These are phyloP conservation scores for Bilobella aurantiaca DNA, from an alignment of 1,140 invertebrate genomes.

Conservation along the genomic window DNA sequence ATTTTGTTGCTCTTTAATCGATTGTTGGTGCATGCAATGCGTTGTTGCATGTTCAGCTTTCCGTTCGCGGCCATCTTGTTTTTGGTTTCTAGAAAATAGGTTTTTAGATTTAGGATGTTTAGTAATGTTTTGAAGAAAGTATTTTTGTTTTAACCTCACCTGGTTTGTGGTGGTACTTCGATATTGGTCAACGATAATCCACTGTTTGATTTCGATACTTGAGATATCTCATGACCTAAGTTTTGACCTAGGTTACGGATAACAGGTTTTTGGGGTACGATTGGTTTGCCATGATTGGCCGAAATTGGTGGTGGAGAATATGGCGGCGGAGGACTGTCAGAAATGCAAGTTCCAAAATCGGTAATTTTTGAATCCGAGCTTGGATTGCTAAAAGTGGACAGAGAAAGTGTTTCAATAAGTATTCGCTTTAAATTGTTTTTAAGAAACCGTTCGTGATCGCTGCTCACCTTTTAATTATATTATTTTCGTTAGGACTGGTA, in stretches of 20 bases:
- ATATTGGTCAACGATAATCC: too few relatives aligned
- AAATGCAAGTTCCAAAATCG: conserved; percentile 30
- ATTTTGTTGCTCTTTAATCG: not conserved
- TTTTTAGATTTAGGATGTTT: too few relatives aligned
- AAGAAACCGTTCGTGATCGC: too few relatives aligned
- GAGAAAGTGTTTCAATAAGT: not conserved
- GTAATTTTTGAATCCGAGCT: conserved; percentile 36
- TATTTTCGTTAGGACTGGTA: not conserved
- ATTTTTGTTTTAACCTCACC: too few relatives aligned
- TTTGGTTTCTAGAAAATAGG: too few relatives aligned
- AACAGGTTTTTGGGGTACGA: conserved; percentile 9
- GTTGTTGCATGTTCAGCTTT: too few relatives aligned
- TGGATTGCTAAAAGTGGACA: not conserved
- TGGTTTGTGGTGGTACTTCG: too few relatives aligned
- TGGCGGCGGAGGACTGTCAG: conserved; percentile 39
- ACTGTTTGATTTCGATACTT: too few relatives aligned
- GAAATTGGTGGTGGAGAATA: conserved; percentile 36
- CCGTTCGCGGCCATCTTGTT: too few relatives aligned
- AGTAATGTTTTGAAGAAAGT: too few relatives aligned
- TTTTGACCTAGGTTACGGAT: conserved; percentile 28
- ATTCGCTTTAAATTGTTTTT: not conserved
- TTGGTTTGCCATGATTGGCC: not conserved
- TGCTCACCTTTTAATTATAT: too few relatives aligned
- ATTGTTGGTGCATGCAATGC: conserved; percentile 14
- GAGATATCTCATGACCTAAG: conserved; percentile 18